Evolutionary conservation across 2,113 vertebrate genomes (phyloP), one percentile per base, ranked within the genome.

Genomic region (Pachyramphus minor): DNA sequence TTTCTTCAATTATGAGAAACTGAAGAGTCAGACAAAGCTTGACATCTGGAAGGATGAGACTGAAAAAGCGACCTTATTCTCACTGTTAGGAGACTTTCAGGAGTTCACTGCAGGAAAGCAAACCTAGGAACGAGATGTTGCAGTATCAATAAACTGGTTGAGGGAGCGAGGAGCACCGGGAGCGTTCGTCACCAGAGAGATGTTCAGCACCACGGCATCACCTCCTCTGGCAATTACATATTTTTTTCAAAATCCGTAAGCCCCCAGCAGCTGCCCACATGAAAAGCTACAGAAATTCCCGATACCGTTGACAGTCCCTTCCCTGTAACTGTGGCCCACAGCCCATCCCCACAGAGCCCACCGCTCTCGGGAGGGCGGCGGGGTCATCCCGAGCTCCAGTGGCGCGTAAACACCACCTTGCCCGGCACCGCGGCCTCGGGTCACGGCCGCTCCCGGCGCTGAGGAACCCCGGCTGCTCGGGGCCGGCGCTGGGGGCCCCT

Each of bases 151-250:
- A 52, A 42, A 24, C 6, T 0, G 3, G 33, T 44, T 4, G 49
- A 60, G 11, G 25, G 37, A 84, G 24, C 5, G 7, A 21, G 3
- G 7, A 37, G 8, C 12, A 22, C 1, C 15, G 1, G 27, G 8
- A 35, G 4, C 56, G 0, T 4, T 5, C 5, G 18, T 9, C 67
- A 66, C 17, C 53, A 28, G 6, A 33, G 12, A 19, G 7, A 6
- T 1, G 5, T 7, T 39, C 2, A 12, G 19, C 52, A 1, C 14
- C 3, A 5, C 9, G 5, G 22, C 42, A 3, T 4, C 12, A 16
- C 7, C 25, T 12, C 6, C 45, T 18, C 55, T 0, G 5, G 27
- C 47, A 20, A 8, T 1, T 1, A n/a, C 3, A 0, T 1, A 4
- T 20, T n/a, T 22, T 12, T 8, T n/a, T 4, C 42, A 28, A 2